Percentiles rank a stretch among this genome's conserved stretches.
These are phyloP conservation scores for Pectinophora gossypiella DNA, from an alignment of 1,140 invertebrate genomes.

Conservation along the genomic window DNA sequence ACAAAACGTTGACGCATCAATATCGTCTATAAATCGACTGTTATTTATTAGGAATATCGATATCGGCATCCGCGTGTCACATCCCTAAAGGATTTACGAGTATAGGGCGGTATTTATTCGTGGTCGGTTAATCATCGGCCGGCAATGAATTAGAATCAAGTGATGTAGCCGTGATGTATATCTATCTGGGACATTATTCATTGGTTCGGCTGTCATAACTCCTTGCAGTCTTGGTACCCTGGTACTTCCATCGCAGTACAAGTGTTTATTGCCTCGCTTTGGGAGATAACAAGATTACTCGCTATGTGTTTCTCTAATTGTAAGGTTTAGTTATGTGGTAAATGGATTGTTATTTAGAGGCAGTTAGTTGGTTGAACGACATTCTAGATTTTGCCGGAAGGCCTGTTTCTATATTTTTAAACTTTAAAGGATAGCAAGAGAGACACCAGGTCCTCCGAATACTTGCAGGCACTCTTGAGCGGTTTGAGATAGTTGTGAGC, in stretches of 20 bases:
- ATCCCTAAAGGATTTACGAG: conserved; percentile 13
- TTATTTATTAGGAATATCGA: no score
- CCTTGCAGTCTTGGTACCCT: background rate
- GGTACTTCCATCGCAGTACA: background rate
- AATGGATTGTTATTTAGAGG: background rate
- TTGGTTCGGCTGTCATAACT: background rate
- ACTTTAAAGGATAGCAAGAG: no score
- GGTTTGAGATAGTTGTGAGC: no score
- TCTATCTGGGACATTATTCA: conserved; percentile 3
- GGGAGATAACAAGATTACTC: no score
- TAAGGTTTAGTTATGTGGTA: background rate
- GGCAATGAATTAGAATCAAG: conserved; percentile 30
- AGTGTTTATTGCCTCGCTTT: background rate
- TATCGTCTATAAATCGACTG: no score
- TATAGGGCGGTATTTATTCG: conserved; percentile 5
- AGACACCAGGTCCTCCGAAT: no score
- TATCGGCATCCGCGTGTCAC: no score
- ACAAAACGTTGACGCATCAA: no score
- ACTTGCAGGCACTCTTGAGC: no score
- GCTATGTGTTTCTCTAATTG: background rate
- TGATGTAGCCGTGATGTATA: conserved; percentile 17
- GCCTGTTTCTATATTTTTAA: background rate
- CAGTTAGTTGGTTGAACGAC: background rate
- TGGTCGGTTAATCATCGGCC: conserved; percentile 19
- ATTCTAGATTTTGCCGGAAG: background rate